Conservation (phyloP, 2,888 invertebrate genomes). For the Nephrocerus scutellatus region DNA sequence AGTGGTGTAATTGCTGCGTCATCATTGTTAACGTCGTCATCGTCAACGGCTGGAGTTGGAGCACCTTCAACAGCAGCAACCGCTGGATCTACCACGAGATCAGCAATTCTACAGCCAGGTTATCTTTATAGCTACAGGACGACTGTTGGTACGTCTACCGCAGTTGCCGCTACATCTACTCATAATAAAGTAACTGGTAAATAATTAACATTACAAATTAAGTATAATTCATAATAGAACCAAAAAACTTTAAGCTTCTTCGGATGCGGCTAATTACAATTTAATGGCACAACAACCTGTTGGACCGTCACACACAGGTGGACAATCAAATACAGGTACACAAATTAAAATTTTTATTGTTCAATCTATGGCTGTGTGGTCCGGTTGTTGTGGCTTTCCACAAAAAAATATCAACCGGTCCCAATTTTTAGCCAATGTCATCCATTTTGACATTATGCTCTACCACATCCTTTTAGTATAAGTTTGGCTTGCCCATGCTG, state of each 20-base stretch:
- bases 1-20: conserved; percentile 26
- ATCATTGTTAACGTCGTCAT: conserved; percentile 26
- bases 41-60: conserved; percentile 12
- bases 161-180: conserved; percentile 20
- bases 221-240: conserved; percentile 1
- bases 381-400: too few relatives aligned
- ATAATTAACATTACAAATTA: conserved; percentile 18
- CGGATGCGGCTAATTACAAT: conserved; percentile 45
- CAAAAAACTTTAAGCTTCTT: conserved; percentile 34
- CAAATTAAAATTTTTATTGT: too few relatives aligned
- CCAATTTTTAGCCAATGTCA: too few relatives aligned
- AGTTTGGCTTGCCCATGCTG: too few relatives aligned
- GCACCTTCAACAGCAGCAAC: conserved; percentile 13
- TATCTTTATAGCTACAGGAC: conserved; percentile 39
- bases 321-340: conserved; percentile 40
- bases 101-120: conserved; percentile 39
- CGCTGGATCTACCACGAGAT: too few relatives aligned
- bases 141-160: conserved; percentile 23
- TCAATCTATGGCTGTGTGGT: too few relatives aligned
- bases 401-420: too few relatives aligned
- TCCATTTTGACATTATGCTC: too few relatives aligned
- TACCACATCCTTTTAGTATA: too few relatives aligned
- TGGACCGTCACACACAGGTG: conserved; percentile 40
- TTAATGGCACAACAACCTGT: conserved; percentile 46
- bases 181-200: conserved; percentile 28